Percentiles rank a stretch among this genome's conserved stretches.
These are phyloP conservation scores for Ptychadena robeensis DNA, from an alignment of 2,797 vertebrate species.

Conservation along the genomic window DNA sequence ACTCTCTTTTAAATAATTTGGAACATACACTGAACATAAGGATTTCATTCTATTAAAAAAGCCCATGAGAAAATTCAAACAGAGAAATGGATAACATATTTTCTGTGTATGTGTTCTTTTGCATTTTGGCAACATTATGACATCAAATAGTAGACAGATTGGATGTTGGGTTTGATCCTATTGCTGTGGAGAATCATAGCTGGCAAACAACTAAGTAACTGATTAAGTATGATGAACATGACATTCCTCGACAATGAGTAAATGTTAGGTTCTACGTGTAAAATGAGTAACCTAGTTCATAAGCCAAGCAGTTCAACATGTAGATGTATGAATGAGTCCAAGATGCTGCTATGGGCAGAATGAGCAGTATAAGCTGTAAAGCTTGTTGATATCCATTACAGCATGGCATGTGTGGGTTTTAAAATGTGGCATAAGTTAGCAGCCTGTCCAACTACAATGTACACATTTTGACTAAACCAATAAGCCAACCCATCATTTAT, in stretches of 20 bases:
- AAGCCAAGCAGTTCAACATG: constrained; percentile 64
- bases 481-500: background rate
- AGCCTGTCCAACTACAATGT: too few species aligned
- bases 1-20: background rate
- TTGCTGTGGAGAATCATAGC: constrained; percentile 48
- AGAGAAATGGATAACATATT: constrained; percentile 19
- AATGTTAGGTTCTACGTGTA: constrained; percentile 67
- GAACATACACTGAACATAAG: background rate
- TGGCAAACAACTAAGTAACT: constrained; percentile 30
- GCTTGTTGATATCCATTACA: constrained; percentile 70
- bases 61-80: background rate
- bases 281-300: constrained; percentile 71
- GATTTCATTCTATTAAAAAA: constrained; percentile 12
- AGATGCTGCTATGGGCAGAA: constrained; percentile 68
- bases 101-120: background rate
- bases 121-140: background rate
- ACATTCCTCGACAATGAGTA: constrained; percentile 61
- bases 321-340: constrained; percentile 65
- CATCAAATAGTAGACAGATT: constrained; percentile 19
- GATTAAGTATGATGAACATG: constrained; percentile 67
- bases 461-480: too few species aligned
- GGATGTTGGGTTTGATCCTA: constrained; percentile 22
- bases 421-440: too few species aligned
- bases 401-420: constrained; percentile 68
- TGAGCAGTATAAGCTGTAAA: constrained; percentile 73